phyloP scores from a whole-genome alignment of 2,113 vertebrate genomes.

The Guaruba guarouba region DNA sequence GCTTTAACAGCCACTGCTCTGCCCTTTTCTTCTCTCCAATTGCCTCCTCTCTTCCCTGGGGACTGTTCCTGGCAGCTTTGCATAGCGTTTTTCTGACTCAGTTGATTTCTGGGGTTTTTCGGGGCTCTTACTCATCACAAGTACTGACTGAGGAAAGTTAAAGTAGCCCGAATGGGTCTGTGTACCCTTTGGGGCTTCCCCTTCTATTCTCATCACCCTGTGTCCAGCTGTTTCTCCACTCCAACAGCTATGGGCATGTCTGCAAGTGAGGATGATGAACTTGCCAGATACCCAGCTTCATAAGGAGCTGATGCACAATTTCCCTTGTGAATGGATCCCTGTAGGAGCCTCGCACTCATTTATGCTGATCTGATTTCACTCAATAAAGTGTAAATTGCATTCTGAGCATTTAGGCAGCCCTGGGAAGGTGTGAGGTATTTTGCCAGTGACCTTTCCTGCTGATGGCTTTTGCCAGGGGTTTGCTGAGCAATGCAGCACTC shows the following conservation, averaged over 20 bases:
- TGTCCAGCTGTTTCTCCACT: neutral
- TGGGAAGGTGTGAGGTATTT: slow-evolving; percentile 37
- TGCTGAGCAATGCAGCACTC: neutral
- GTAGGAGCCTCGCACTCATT: neutral
- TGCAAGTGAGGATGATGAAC: slow-evolving; percentile 27
- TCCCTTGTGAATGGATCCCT: slow-evolving; percentile 38
- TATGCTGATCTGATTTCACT: slow-evolving; percentile 56
- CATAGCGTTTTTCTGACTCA: neutral
- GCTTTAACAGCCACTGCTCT: slow-evolving; percentile 19
- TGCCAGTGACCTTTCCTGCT: slow-evolving; percentile 34
- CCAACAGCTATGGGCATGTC: neutral
- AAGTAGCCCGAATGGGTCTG: neutral
- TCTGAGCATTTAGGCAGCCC: slow-evolving; percentile 3
- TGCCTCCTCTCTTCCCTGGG: slow-evolving; percentile 18
- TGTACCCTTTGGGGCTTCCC: neutral
- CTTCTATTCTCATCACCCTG: neutral
- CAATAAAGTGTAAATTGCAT: slow-evolving; percentile 53
- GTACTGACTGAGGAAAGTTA: neutral
- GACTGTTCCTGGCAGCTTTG: slow-evolving; percentile 31
- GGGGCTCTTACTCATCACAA: neutral
- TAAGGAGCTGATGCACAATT: slow-evolving; percentile 33
- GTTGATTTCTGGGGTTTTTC: neutral
- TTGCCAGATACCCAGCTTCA: slow-evolving; percentile 21
- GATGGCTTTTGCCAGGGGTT: neutral
- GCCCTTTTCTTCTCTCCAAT: slow-evolving; percentile 30